phyloP scores from a whole-genome alignment of 2,888 invertebrate species.

The Melanotus villosus region DNA sequence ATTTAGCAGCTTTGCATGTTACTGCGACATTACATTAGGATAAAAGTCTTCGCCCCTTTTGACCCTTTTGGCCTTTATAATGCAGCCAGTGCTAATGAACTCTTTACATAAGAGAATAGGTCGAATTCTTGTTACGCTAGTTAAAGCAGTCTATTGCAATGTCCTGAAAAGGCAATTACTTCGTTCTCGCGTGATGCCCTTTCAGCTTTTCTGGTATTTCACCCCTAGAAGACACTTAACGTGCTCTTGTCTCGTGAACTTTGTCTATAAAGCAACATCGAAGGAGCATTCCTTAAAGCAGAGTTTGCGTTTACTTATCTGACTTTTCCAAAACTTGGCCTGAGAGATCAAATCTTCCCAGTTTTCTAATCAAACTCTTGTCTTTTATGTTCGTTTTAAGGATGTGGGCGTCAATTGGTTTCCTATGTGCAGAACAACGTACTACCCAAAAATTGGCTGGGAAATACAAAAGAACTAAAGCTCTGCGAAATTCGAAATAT shows the following conservation, averaged over 20 bases:
- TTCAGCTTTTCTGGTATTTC: conserved; percentile 26
- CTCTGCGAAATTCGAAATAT: no score
- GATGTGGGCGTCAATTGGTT: no score
- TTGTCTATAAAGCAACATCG: conserved; percentile 18
- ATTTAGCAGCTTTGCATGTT: conserved; percentile 4
- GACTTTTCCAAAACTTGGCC: background rate
- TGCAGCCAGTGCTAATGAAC: conserved; percentile 15
- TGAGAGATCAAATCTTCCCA: background rate
- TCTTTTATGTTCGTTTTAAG: background rate
- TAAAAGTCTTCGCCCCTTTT: background rate
- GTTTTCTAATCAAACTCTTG: background rate
- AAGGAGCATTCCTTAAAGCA: conserved; percentile 7
- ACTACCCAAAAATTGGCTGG: no score
- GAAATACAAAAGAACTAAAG: no score
- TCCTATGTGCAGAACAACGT: no score
- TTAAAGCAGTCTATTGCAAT: conserved; percentile 13
- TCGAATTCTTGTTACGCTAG: conserved; percentile 11
- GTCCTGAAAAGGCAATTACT: conserved; percentile 26
- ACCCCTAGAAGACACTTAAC: conserved; percentile 12
- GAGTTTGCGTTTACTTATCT: background rate
- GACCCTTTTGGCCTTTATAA: background rate
- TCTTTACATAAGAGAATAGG: conserved; percentile 18
- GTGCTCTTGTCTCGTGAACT: conserved; percentile 20
- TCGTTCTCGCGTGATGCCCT: conserved; percentile 10
- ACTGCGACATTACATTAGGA: background rate